phyloP scores from a whole-genome alignment of 2,888 invertebrate species.

The Lingula anatina region DNA sequence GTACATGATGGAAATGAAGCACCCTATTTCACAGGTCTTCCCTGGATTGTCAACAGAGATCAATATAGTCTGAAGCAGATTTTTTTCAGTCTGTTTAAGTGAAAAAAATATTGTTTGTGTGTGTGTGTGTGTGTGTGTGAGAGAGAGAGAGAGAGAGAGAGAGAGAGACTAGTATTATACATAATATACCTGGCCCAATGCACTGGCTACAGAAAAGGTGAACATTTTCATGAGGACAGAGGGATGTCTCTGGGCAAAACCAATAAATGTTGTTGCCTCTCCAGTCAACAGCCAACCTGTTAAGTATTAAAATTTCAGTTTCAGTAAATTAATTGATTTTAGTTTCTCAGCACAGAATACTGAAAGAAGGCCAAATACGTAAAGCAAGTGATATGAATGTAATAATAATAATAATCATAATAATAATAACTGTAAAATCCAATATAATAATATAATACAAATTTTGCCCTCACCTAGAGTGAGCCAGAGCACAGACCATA shows the following conservation, averaged over 20 bases:
- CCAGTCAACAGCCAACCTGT: slow-evolving; percentile 71
- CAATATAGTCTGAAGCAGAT: too few species aligned
- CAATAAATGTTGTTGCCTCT: slow-evolving; percentile 72
- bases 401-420: neutral
- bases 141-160: too few species aligned
- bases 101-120: too few species aligned
- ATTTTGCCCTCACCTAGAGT: slow-evolving; percentile 58
- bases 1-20: too few species aligned
- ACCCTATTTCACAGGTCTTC: too few species aligned
- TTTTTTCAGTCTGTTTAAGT: too few species aligned
- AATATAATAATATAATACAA: too few species aligned
- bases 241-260: slow-evolving; percentile 76
- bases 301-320: slow-evolving; percentile 13
- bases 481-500: slow-evolving; percentile 75
- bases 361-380: neutral
- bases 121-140: too few species aligned
- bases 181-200: slow-evolving; percentile 84
- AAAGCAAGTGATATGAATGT: neutral
- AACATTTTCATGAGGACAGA: slow-evolving; percentile 69
- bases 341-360: neutral
- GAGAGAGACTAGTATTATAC: too few species aligned
- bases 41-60: neutral
- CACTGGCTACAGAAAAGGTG: slow-evolving; percentile 75
- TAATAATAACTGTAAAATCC: neutral
- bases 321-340: neutral